These are phyloP conservation scores for Forbesichthys agassizii DNA, from an alignment of 2,113 vertebrate species.

Conservation along the genomic window DNA sequence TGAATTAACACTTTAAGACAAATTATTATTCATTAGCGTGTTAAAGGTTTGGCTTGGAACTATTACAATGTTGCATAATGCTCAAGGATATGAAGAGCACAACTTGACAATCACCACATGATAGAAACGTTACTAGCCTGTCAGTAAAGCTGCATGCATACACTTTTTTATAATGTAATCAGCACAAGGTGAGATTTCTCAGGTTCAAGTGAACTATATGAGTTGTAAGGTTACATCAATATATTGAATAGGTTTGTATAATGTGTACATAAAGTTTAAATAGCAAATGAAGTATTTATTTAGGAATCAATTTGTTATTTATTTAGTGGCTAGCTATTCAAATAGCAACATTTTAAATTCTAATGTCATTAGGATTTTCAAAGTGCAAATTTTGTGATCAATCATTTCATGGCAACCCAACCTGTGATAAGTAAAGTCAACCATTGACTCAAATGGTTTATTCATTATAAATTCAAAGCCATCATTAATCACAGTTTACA, in stretches of 20 bases:
- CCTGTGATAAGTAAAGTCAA: conserved; percentile 57
- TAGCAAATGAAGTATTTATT: conserved; percentile 18
- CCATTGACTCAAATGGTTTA: conserved; percentile 49
- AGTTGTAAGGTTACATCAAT: conserved; percentile 17
- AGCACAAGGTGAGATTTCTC: conserved; percentile 9
- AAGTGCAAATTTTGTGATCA: conserved; percentile 47
- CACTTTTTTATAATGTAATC: not conserved
- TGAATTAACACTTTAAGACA: too few species aligned
- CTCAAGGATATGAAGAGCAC: too few species aligned
- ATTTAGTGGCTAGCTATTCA: conserved; percentile 40
- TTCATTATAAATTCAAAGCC: conserved; percentile 47
- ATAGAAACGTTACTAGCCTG: too few species aligned
- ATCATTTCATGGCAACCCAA: conserved; percentile 48
- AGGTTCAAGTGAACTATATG: conserved; percentile 12
- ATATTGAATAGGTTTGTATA: conserved; percentile 25
- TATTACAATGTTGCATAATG: too few species aligned
- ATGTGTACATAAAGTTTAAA: conserved; percentile 40
- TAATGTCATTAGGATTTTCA: conserved; percentile 62
- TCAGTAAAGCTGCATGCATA: too few species aligned
- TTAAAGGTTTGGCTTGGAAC: too few species aligned
- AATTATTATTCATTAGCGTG: too few species aligned
- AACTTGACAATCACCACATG: too few species aligned
- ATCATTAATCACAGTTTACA: conserved; percentile 44
- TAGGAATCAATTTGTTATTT: conserved; percentile 43
- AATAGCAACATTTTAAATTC: conserved; percentile 66